Percentiles rank a stretch among this genome's conserved stretches.
These are phyloP conservation scores for Desoria tigrina DNA, from an alignment of 2,888 invertebrate species.

Conservation along the genomic window DNA sequence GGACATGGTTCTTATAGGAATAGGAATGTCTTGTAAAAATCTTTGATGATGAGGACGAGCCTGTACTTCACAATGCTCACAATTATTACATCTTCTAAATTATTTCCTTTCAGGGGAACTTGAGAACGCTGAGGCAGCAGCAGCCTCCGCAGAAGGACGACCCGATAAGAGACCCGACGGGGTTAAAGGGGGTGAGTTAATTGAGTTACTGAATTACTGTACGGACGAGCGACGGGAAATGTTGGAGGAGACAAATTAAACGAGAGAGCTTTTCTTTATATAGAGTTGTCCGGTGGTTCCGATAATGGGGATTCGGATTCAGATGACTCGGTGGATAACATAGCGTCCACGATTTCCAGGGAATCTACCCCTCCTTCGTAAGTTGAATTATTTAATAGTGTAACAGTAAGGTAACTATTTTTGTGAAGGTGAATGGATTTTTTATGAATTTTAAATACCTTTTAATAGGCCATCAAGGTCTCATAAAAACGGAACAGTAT, in stretches of 20 bases:
- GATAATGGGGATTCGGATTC: constrained; percentile 19
- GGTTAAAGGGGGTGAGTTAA: constrained; percentile 31
- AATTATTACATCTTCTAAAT: background rate
- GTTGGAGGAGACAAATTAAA: constrained; percentile 9
- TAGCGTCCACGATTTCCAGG: constrained; percentile 3
- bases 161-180: constrained; percentile 31
- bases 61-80: background rate
- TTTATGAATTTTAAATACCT: background rate
- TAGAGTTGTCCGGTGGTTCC: constrained; percentile 18
- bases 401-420: background rate
- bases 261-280: background rate
- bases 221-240: background rate
- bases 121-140: constrained; percentile 45
- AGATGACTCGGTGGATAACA: constrained; percentile 17
- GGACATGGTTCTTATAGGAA: too few species aligned
- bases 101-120: constrained; percentile 49
- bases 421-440: too few species aligned
- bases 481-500: constrained; percentile 17
- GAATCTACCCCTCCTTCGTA: constrained; percentile 15
- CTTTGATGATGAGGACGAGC: background rate
- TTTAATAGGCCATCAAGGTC: constrained; percentile 9
- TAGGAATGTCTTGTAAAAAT: too few species aligned
- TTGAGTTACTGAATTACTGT: constrained; percentile 9
- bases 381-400: background rate
- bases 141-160: constrained; percentile 35